Evolutionary conservation across 2,113 vertebrate genomes (phyloP).

Genomic region (Sturnus vulgaris): DNA sequence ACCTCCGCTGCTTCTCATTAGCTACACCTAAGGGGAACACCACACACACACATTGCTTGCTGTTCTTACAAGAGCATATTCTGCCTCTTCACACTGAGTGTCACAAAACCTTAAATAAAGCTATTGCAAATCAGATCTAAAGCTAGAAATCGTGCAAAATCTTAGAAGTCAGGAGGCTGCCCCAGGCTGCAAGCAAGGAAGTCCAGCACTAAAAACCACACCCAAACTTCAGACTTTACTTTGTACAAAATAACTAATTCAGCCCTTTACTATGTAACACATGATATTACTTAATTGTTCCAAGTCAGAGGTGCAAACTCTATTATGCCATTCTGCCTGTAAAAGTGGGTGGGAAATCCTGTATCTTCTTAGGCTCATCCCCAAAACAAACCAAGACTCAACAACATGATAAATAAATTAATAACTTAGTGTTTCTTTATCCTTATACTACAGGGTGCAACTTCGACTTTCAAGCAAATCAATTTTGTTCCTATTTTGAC

Average conservation of each 20-base stretch:
- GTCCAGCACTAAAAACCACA: background rate
- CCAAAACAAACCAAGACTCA: background rate
- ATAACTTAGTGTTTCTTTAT: background rate
- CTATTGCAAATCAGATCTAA: background rate
- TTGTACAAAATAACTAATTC: background rate
- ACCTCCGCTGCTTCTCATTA: slow-evolving; percentile 90
- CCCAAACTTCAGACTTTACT: background rate
- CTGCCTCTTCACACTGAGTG: accelerated
- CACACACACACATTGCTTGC: background rate
- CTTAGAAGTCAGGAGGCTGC: background rate
- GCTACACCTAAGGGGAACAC: slow-evolving; percentile 76
- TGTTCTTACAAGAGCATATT: background rate
- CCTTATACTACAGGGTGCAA: background rate
- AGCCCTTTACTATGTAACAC: background rate
- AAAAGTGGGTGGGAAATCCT: background rate
- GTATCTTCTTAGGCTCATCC: background rate
- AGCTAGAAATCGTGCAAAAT: background rate
- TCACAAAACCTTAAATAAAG: background rate
- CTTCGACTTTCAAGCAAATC: background rate
- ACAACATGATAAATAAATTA: background rate
- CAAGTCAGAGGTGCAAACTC: background rate
- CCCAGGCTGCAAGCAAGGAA: background rate
- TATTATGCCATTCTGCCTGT: background rate
- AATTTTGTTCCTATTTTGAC: background rate
- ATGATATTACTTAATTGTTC: background rate